Percentiles rank a stretch among this genome's conserved stretches.
Conservation (phyloP, 2,113 vertebrate species). For the Limanda limanda region DNA sequence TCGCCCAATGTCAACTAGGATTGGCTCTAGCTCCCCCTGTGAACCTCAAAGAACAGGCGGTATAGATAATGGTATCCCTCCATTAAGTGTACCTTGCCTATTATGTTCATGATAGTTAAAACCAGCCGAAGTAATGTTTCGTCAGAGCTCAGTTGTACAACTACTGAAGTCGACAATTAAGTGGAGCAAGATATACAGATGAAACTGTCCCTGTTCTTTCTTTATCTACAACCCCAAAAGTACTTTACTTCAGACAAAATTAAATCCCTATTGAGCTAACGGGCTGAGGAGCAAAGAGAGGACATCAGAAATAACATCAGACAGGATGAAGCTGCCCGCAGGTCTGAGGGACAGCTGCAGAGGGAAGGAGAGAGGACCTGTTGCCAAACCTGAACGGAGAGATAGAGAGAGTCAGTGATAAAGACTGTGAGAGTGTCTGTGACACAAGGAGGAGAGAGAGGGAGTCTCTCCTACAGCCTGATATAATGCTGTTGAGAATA, state of each 20-base stretch:
- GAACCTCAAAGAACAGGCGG: no score
- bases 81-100: no score
- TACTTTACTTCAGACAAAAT: background rate
- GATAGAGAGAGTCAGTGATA: background rate
- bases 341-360: conserved; percentile 3
- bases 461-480: background rate
- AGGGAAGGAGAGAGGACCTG: background rate
- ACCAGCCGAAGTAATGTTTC: no score
- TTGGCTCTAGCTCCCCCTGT: no score
- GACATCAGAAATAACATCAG: conserved; percentile 1
- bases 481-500: no score
- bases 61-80: no score
- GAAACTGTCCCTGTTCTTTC: background rate
- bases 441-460: background rate
- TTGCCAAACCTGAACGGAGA: background rate
- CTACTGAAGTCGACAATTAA: background rate
- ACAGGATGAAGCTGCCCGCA: background rate
- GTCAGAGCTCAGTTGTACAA: background rate
- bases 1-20: no score
- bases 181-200: background rate
- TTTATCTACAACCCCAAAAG: background rate
- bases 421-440: background rate
- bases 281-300: background rate
- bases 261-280: background rate
- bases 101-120: no score